phyloP scores from a whole-genome alignment of 1,140 invertebrate species.

The Bombus vancouverensis region DNA sequence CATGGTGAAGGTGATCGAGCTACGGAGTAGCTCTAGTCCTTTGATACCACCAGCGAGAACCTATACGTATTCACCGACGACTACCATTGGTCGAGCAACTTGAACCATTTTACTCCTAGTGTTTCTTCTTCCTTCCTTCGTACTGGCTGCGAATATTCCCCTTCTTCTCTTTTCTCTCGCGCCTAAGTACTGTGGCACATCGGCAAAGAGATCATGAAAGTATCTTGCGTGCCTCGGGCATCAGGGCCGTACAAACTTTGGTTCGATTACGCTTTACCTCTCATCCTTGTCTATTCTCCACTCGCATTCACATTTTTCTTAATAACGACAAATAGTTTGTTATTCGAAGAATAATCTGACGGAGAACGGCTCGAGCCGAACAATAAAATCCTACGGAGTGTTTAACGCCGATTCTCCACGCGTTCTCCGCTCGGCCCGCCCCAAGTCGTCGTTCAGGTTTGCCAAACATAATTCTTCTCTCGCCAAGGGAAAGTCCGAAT shows the following conservation, averaged over 20 bases:
- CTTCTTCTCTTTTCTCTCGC: not conserved
- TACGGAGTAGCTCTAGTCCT: conserved; percentile 11
- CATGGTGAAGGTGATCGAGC: conserved; percentile 53
- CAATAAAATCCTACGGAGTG: not conserved
- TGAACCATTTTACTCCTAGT: conserved; percentile 29
- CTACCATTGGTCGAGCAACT: conserved; percentile 36
- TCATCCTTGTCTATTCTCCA: not conserved
- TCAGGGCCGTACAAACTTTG: conserved; percentile 40
- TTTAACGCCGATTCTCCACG: not conserved
- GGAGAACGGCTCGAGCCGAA: not conserved
- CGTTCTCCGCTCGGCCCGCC: not conserved
- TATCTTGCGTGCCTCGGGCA: not conserved
- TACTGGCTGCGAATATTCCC: not conserved
- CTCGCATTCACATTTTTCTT: not conserved
- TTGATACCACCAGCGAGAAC: conserved; percentile 7
- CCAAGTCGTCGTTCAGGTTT: conserved; percentile 18
- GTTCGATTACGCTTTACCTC: not conserved
- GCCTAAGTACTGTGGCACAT: conserved; percentile 30
- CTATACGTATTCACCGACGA: not conserved
- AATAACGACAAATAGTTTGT: no score
- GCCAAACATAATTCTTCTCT: conserved; percentile 19
- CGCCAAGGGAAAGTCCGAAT: conserved; percentile 17
- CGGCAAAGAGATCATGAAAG: conserved; percentile 47
- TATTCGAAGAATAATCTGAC: no score
- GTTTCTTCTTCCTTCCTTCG: conserved; percentile 14